A percentile compares a stretch with the other conserved stretches of the same genome.
Evolutionary conservation across 2,888 invertebrate genomes (phyloP).

Genomic region (Eudemis profundana): DNA sequence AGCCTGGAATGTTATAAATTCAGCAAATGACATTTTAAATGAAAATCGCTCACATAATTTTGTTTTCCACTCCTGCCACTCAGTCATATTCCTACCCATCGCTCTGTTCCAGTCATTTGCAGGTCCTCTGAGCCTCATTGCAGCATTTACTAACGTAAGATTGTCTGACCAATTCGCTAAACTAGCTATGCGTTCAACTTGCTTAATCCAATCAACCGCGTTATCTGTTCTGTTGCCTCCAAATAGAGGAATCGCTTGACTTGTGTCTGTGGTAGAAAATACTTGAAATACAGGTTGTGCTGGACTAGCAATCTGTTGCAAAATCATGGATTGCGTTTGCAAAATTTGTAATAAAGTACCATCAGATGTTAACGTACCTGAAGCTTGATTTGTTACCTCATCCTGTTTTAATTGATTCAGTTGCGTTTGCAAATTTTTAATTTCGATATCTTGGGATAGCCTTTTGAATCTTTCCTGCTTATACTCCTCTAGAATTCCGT

Average conservation of each 20-base stretch:
- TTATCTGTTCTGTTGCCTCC: not conserved
- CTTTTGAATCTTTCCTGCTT: not conserved
- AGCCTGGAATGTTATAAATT: constrained; percentile 11
- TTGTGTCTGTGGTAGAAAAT: constrained; percentile 15
- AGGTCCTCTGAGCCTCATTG: not conserved
- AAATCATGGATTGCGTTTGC: not conserved
- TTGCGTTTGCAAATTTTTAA: constrained; percentile 4
- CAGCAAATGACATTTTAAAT: constrained; percentile 2
- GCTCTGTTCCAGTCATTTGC: constrained; percentile 20
- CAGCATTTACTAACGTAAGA: constrained; percentile 14
- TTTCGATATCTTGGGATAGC: not conserved
- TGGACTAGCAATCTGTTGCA: not conserved
- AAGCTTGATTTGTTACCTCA: not conserved
- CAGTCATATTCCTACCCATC: not conserved
- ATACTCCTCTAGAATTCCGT: not conserved
- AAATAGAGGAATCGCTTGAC: constrained; percentile 9
- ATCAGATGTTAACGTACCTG: not conserved
- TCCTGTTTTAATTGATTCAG: not conserved
- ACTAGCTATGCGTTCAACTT: not conserved
- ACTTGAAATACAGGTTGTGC: constrained; percentile 1
- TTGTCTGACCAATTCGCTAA: constrained; percentile 20
- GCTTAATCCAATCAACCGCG: constrained; percentile 1
- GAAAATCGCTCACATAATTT: not conserved
- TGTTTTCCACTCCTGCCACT: constrained; percentile 4
- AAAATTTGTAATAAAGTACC: not conserved